Percentiles rank a stretch among this genome's conserved stretches.
Conservation (phyloP, 2,888 invertebrate genomes). For the Hypena proboscidalis region DNA sequence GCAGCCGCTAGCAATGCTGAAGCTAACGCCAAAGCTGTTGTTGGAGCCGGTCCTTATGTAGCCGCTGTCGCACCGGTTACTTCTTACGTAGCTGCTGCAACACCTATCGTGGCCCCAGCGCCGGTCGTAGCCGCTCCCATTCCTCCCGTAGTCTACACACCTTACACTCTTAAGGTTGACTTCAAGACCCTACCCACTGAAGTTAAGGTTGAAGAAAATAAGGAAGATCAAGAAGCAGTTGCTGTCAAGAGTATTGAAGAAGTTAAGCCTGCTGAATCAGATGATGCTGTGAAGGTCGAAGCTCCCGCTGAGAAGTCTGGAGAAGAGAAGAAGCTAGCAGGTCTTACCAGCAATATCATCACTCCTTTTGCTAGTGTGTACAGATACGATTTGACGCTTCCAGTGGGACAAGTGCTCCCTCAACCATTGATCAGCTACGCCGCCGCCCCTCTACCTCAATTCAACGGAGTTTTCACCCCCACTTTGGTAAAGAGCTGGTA, state of each 20-base stretch:
- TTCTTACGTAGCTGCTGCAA: conserved; percentile 23
- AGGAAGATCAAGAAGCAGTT: conserved; percentile 43
- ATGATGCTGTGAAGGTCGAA: conserved; percentile 12
- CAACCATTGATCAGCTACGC: conserved; percentile 36
- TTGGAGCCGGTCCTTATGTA: conserved; percentile 27
- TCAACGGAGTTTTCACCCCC: conserved; percentile 27
- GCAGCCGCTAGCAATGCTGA: conserved; percentile 58
- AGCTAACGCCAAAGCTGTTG: conserved; percentile 51
- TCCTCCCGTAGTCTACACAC: conserved; percentile 33
- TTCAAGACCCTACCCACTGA: conserved; percentile 21
- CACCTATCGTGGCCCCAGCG: conserved; percentile 15
- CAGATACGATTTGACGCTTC: conserved; percentile 29
- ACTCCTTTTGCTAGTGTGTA: conserved; percentile 24
- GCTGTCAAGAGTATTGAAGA: conserved; percentile 41
- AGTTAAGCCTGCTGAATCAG: conserved; percentile 17
- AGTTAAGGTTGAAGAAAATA: conserved; percentile 37
- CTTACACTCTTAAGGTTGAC: conserved; percentile 17
- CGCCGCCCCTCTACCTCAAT: conserved; percentile 15
- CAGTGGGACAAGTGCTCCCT: conserved; percentile 18
- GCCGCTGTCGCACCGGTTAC: conserved; percentile 18
- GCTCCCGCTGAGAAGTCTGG: conserved; percentile 10
- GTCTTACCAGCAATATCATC: conserved; percentile 17
- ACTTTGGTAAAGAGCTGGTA: conserved; percentile 37
- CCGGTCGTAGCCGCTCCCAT: conserved; percentile 30
- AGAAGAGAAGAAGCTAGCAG: conserved; percentile 3